Percentiles rank a stretch among this genome's conserved stretches.
Evolutionary conservation across 2,797 vertebrate genomes (phyloP).

Genomic region (Acanthornis magna): DNA sequence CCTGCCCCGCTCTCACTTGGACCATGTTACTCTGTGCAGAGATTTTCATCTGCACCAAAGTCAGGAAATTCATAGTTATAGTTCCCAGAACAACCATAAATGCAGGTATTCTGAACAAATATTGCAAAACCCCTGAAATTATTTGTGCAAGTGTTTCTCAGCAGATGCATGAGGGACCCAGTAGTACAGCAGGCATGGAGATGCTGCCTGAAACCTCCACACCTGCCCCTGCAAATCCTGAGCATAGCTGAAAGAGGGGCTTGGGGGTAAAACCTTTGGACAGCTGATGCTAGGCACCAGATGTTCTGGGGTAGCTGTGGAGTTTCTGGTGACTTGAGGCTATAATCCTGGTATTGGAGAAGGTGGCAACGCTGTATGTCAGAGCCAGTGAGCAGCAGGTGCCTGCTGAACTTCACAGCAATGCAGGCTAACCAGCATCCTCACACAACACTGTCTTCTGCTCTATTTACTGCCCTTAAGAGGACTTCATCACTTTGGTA

Average conservation of each 20-base stretch:
- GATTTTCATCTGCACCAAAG: background rate
- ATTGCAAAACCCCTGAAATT: background rate
- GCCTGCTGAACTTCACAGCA: background rate
- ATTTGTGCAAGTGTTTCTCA: background rate
- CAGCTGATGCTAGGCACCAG: background rate
- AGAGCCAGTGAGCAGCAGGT: background rate
- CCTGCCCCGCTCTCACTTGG: background rate
- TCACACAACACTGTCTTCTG: background rate
- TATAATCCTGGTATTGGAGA: background rate
- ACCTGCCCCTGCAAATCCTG: background rate
- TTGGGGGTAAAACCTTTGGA: background rate
- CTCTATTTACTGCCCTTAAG: background rate
- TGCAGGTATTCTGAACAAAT: background rate
- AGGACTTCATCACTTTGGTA: background rate
- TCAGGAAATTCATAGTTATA: background rate
- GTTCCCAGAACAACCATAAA: background rate
- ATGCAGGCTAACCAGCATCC: background rate
- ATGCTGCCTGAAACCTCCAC: background rate
- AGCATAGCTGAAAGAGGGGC: background rate
- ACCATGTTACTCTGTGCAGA: background rate
- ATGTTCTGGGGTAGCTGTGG: background rate
- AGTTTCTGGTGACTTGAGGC: background rate
- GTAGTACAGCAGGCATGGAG: background rate
- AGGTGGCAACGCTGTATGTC: background rate
- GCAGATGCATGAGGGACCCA: accelerated